These are phyloP conservation scores for Tinea trinotella DNA, from an alignment of 2,888 invertebrate genomes.

Conservation along the genomic window DNA sequence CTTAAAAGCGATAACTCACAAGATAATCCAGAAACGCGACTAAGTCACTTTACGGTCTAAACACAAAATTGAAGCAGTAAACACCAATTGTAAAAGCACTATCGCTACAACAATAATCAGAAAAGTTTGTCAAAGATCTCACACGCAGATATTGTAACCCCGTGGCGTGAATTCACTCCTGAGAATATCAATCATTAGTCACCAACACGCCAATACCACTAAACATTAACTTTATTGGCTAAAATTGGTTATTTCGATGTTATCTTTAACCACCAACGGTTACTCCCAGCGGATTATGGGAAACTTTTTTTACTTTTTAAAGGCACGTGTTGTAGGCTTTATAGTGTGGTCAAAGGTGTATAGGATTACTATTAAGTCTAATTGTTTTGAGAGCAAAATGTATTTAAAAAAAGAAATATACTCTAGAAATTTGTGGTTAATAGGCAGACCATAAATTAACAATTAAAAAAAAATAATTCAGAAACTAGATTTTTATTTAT, in stretches of 20 bases:
- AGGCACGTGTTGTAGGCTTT: slow-evolving; percentile 1
- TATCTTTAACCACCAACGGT: slow-evolving; percentile 45
- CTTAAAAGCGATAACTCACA: no score
- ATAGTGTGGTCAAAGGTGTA: not conserved
- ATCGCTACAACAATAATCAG: slow-evolving; percentile 23
- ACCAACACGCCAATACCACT: slow-evolving; percentile 7
- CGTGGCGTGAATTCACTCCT: slow-evolving; percentile 5
- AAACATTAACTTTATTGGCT: slow-evolving; percentile 42
- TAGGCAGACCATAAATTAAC: no score
- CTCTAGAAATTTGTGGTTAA: no score
- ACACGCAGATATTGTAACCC: slow-evolving; percentile 46
- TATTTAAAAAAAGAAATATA: no score
- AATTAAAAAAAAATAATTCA: no score
- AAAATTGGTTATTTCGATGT: slow-evolving; percentile 49
- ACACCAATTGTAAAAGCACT: slow-evolving; percentile 25
- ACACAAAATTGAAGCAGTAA: no score
- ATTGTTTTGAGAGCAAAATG: no score
- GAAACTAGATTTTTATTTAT: no score
- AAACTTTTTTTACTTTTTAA: not conserved
- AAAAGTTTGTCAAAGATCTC: slow-evolving; percentile 37
- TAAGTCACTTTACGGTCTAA: no score
- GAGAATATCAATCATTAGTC: slow-evolving; percentile 45
- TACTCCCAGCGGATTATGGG: slow-evolving; percentile 23
- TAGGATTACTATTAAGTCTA: not conserved
- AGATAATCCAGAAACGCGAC: no score